A percentile compares a stretch with the other conserved stretches of the same genome.
Conservation (phyloP, 2,888 invertebrate genomes). For the Hoplodrina ambigua region DNA sequence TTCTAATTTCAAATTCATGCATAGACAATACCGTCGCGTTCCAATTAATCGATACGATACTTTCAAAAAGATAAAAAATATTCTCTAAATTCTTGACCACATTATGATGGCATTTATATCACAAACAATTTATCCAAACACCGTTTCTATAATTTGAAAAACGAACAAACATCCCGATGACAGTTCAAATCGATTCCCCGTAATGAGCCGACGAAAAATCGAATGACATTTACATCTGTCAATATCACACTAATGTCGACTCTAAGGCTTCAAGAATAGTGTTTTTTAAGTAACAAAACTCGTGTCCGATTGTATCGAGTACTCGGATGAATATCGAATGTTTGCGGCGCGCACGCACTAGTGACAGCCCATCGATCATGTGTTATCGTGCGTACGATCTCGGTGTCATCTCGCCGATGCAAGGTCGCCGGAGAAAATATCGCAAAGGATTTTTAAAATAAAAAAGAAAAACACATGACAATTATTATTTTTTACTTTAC, state of each 20-base stretch:
- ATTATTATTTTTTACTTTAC: slow-evolving; percentile 46
- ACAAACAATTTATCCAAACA: slow-evolving; percentile 58
- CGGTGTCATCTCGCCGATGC: slow-evolving; percentile 73
- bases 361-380: slow-evolving; percentile 79
- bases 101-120: slow-evolving; percentile 39
- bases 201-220: slow-evolving; percentile 74
- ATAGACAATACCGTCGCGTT: neutral
- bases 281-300: slow-evolving; percentile 63
- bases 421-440: slow-evolving; percentile 72
- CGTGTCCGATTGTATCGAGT: slow-evolving; percentile 69
- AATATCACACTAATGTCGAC: slow-evolving; percentile 60
- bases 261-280: slow-evolving; percentile 61
- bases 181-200: slow-evolving; percentile 72
- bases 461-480: slow-evolving; percentile 39
- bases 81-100: slow-evolving; percentile 26
- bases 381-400: slow-evolving; percentile 74
- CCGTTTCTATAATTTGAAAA: slow-evolving; percentile 58
- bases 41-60: slow-evolving; percentile 15
- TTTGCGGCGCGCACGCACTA: slow-evolving; percentile 69
- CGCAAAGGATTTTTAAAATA: slow-evolving; percentile 30
- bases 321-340: slow-evolving; percentile 66
- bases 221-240: slow-evolving; percentile 69
- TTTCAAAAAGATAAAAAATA: slow-evolving; percentile 17
- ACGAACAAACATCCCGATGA: slow-evolving; percentile 68
- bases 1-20: neutral